Percentiles rank a stretch among this genome's conserved stretches.
Conservation (phyloP, 2,797 vertebrate genomes). For the Nannoperca australis region DNA sequence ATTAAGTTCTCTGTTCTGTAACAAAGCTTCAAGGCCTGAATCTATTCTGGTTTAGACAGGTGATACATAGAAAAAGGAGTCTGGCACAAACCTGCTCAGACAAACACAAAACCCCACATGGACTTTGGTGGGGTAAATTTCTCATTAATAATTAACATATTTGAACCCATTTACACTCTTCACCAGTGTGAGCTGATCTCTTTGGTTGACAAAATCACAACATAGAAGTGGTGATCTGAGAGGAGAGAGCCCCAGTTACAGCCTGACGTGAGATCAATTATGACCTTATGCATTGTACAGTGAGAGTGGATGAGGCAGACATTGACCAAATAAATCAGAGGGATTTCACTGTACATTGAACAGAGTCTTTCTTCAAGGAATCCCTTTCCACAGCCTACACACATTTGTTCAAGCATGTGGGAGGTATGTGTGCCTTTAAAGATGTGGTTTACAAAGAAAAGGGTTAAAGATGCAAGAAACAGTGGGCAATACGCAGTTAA, state of each 20-base stretch:
- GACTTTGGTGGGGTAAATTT: conserved; percentile 69
- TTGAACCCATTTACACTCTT: conserved; percentile 69
- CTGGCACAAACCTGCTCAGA: conserved; percentile 54
- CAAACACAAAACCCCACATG: conserved; percentile 73
- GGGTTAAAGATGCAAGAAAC: neutral
- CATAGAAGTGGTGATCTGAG: conserved; percentile 54
- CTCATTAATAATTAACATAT: conserved; percentile 78
- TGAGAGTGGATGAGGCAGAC: conserved; percentile 50
- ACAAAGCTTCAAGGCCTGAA: conserved; percentile 21
- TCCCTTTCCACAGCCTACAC: neutral
- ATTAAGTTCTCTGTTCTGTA: neutral
- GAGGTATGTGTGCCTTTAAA: conserved; percentile 30
- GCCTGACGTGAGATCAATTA: conserved; percentile 62
- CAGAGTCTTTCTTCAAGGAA: conserved; percentile 18
- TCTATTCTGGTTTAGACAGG: conserved; percentile 53
- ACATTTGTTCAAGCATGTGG: conserved; percentile 29
- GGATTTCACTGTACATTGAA: conserved; percentile 55
- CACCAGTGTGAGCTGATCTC: conserved; percentile 56
- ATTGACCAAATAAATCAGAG: conserved; percentile 46
- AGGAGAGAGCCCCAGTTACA: conserved; percentile 40
- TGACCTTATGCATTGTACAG: conserved; percentile 41
- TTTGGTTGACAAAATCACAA: conserved; percentile 47
- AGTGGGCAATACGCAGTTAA: neutral
- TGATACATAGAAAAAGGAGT: conserved; percentile 36
- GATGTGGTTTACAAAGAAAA: neutral